These are phyloP conservation scores for Alosa sapidissima DNA, from an alignment of 2,797 vertebrate genomes.

Conservation along the genomic window DNA sequence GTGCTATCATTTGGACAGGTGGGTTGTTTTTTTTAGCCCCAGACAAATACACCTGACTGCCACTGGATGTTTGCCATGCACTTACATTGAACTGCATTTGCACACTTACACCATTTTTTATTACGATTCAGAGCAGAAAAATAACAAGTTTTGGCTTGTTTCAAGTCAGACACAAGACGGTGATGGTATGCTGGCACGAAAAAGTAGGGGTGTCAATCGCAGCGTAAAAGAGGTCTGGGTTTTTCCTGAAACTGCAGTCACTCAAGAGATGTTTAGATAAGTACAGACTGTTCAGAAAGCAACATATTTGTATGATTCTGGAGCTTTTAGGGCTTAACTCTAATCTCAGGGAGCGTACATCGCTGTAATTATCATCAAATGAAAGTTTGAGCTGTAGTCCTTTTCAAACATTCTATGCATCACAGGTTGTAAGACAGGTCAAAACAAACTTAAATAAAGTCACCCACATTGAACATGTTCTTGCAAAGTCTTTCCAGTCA, in stretches of 20 bases:
- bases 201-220: not conserved
- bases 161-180: not conserved
- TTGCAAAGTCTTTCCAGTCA: not conserved
- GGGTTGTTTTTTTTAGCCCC: slow-evolving; percentile 3
- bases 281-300: not conserved
- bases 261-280: slow-evolving; percentile 11
- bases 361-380: not conserved
- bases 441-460: not conserved
- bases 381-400: not conserved
- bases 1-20: slow-evolving; percentile 11
- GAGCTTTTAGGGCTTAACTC: not conserved
- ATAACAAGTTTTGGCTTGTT: not conserved
- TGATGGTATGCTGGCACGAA: slow-evolving; percentile 13
- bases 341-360: not conserved
- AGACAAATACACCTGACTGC: slow-evolving; percentile 20
- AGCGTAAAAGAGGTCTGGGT: not conserved
- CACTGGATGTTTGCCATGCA: slow-evolving; percentile 15
- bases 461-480: not conserved
- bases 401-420: not conserved
- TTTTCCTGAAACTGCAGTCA: slow-evolving; percentile 14
- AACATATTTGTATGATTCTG: not conserved
- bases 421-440: not conserved
- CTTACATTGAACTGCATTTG: not conserved
- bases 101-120: not conserved
- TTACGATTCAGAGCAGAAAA: not conserved